Conservation (phyloP, 2,888 invertebrate genomes). For the Tyria jacobaeae region DNA sequence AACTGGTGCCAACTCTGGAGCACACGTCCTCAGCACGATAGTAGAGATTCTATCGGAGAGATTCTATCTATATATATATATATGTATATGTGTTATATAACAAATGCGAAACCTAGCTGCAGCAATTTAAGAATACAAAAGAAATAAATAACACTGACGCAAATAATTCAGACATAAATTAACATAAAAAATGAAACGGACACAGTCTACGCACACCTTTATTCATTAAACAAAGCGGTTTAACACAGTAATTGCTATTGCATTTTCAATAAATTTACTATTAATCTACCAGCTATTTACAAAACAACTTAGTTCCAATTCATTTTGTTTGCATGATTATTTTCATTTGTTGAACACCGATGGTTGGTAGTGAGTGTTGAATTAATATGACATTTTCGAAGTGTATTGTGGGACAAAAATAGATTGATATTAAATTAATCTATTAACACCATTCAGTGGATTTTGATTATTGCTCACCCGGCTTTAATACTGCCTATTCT, state of each 20-base stretch:
- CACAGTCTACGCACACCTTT: slow-evolving; percentile 16
- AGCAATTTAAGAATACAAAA: slow-evolving; percentile 7
- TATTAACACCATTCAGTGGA: slow-evolving; percentile 16
- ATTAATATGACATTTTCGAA: slow-evolving; percentile 46
- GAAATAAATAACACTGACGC: slow-evolving; percentile 18
- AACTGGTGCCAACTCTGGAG: too few species aligned
- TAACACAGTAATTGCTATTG: slow-evolving; percentile 31
- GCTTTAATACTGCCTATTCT: too few species aligned
- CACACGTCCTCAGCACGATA: too few species aligned
- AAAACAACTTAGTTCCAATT: slow-evolving; percentile 33
- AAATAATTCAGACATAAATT: slow-evolving; percentile 8
- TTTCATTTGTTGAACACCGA: slow-evolving; percentile 44
- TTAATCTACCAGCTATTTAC: slow-evolving; percentile 28
- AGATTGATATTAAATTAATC: slow-evolving; percentile 32
- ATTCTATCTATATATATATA: too few species aligned
- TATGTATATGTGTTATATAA: too few species aligned
- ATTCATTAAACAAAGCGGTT: slow-evolving; percentile 35
- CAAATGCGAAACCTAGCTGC: not conserved
- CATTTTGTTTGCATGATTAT: slow-evolving; percentile 47
- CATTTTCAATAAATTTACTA: slow-evolving; percentile 35
- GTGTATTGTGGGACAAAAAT: slow-evolving; percentile 22
- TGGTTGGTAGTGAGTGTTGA: slow-evolving; percentile 44
- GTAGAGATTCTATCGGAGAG: too few species aligned
- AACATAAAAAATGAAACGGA: slow-evolving; percentile 20
- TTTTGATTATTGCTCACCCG: slow-evolving; percentile 25